Conservation (phyloP, 2,113 vertebrate species). For the Rhea americana region DNA sequence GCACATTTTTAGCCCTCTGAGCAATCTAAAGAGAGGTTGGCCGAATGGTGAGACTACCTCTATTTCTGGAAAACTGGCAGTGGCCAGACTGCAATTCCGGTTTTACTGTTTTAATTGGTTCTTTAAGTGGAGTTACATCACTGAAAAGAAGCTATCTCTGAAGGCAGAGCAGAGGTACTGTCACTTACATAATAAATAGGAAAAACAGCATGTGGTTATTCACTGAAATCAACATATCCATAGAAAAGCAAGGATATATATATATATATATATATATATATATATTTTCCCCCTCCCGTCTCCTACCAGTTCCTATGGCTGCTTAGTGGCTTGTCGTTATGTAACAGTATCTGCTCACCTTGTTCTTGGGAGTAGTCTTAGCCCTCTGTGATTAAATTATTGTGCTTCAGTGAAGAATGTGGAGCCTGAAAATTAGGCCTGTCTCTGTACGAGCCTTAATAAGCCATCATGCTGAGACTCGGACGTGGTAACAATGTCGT, state of each 20-base stretch:
- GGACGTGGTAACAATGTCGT: rapidly evolving
- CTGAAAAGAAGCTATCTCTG: neutral
- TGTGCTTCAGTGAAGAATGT: neutral
- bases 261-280: no score
- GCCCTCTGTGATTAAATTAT: neutral
- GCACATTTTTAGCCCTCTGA: neutral
- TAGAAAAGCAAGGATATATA: neutral
- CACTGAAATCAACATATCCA: neutral
- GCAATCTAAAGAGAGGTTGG: neutral
- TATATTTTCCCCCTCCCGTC: neutral
- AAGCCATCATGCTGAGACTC: neutral
- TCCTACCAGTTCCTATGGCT: neutral
- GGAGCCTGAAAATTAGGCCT: neutral
- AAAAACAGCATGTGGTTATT: neutral
- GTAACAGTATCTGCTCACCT: neutral
- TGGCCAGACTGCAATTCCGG: neutral
- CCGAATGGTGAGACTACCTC: neutral
- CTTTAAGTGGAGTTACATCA: neutral
- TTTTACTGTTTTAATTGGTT: neutral
- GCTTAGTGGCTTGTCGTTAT: neutral
- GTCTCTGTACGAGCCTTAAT: neutral
- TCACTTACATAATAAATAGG: neutral
- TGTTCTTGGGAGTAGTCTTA: neutral
- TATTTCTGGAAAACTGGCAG: neutral
- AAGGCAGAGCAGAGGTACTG: neutral